Evolutionary conservation across 2,888 invertebrate genomes (phyloP).

Genomic region (Cephus nigrinus): DNA sequence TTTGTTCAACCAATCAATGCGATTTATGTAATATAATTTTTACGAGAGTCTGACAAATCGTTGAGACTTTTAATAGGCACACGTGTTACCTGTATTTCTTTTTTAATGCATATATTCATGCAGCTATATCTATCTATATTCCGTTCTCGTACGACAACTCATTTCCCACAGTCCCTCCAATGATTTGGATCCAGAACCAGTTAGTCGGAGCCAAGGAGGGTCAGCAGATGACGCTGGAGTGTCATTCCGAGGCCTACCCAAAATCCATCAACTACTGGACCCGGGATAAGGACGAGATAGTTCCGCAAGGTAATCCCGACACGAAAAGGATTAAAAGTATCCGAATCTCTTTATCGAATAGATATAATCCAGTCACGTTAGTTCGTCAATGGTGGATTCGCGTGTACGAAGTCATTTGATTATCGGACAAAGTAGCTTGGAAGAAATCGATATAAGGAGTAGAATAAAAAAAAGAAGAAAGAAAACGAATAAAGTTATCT

Average conservation of each 20-base stretch:
- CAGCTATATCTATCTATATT: not conserved
- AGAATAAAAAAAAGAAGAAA: not conserved
- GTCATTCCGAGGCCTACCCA: conserved; percentile 71
- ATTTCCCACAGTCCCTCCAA: conserved; percentile 68
- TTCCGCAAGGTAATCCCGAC: conserved; percentile 65
- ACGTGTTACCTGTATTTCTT: not conserved
- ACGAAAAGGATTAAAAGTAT: not conserved
- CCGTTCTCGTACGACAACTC: conserved; percentile 12
- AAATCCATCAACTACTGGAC: conserved; percentile 73
- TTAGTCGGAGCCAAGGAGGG: conserved; percentile 69
- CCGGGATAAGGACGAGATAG: conserved; percentile 68
- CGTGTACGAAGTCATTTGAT: not conserved
- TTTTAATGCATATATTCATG: conserved; percentile 6
- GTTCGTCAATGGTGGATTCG: not conserved
- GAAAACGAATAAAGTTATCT: not conserved
- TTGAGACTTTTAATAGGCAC: not conserved
- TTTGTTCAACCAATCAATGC: not conserved
- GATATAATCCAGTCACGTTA: not conserved
- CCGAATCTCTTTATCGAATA: not conserved
- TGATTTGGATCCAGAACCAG: conserved; percentile 71
- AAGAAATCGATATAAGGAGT: not conserved
- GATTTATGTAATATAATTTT: not conserved
- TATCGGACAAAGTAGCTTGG: not conserved
- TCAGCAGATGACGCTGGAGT: conserved; percentile 69
- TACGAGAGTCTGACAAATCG: not conserved